Conservation (phyloP, 1,140 invertebrate genomes). For the Elysia chlorotica region DNA sequence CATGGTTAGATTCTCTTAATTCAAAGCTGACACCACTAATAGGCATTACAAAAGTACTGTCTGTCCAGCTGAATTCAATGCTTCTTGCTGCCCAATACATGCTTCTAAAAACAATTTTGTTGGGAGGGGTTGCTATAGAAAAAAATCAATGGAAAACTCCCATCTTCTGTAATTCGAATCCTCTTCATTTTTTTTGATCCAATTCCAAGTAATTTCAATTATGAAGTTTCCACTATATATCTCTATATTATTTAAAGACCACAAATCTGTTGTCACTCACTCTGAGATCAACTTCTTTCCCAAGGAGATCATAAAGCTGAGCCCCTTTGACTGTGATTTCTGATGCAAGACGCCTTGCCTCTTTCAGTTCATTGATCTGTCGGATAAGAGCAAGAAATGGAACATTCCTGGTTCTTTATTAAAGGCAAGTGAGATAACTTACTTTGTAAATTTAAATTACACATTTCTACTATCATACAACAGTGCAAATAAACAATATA, state of each 20-base stretch:
- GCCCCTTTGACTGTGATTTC: constrained; percentile 91
- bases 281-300: constrained; percentile 85
- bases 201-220: not conserved
- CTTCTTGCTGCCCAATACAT: too few relatives aligned
- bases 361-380: constrained; percentile 79
- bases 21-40: too few relatives aligned
- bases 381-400: constrained; percentile 11
- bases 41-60: too few relatives aligned
- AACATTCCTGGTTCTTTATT: too few relatives aligned
- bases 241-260: not conserved
- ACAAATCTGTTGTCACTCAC: constrained; percentile 64
- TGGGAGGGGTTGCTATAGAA: not conserved
- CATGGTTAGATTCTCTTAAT: too few relatives aligned
- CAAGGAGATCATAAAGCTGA: constrained; percentile 85
- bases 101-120: too few relatives aligned
- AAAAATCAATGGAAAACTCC: not conserved
- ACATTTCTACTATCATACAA: too few relatives aligned
- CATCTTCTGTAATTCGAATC: not conserved
- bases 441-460: too few relatives aligned
- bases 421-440: too few relatives aligned
- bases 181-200: not conserved
- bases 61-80: too few relatives aligned
- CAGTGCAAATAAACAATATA: too few relatives aligned
- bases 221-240: not conserved
- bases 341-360: constrained; percentile 82